Percentiles rank a stretch among this genome's conserved stretches.
Evolutionary conservation across 2,113 vertebrate genomes (phyloP).

Genomic region (Oryctolagus cuniculus): mOryCun1.1 NC_091453.1:76374001-76374500

Average conservation of each 20-base stretch:
- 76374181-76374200: neutral
- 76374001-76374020: neutral
- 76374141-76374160: neutral
- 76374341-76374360: no score
- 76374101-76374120: neutral
- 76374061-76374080: slow-evolving; percentile 27
- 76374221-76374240: neutral
- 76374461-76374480: neutral
- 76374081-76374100: neutral
- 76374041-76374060: neutral
- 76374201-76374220: neutral
- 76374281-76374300: neutral
- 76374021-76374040: neutral
- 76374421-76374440: no score
- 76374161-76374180: neutral
- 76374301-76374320: neutral
- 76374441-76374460: no score
- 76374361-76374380: no score
- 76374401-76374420: no score
- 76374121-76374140: neutral
- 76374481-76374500: neutral
- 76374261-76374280: neutral
- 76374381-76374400: no score
- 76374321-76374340: neutral
- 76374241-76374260: neutral